phyloP scores from a whole-genome alignment of 2,797 vertebrate genomes.

The Novumbra hubbsi region DNA sequence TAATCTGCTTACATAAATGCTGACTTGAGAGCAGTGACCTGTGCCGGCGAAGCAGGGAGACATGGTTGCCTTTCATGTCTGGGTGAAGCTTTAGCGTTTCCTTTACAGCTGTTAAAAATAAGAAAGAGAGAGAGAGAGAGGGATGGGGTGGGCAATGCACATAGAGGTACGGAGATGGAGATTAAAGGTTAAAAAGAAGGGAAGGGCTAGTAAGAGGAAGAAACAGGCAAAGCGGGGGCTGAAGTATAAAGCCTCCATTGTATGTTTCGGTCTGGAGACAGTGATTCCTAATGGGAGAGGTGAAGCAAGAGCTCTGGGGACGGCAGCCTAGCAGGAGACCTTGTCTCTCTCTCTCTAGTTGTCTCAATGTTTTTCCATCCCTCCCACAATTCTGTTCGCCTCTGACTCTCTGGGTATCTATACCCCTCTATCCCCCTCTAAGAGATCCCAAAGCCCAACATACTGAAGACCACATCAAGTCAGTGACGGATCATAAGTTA shows the following conservation, averaged over 20 bases:
- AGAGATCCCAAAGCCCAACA: not conserved
- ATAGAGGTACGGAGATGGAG: not conserved
- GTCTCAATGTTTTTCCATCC: not conserved
- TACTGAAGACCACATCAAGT: conserved; percentile 40
- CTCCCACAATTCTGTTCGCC: too few relatives aligned
- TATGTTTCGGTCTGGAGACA: conserved; percentile 29
- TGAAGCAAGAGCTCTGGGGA: not conserved
- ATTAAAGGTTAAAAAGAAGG: not conserved
- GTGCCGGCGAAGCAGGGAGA: conserved; percentile 16
- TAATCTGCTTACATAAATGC: not conserved
- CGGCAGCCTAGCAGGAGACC: conserved; percentile 13
- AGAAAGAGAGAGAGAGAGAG: not conserved
- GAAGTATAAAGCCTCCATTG: conserved; percentile 52
- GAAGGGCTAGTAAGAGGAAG: not conserved
- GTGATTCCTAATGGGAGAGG: conserved; percentile 1
- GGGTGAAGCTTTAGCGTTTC: not conserved
- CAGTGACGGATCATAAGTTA: not conserved
- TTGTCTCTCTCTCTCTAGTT: not conserved
- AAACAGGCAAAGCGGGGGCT: not conserved
- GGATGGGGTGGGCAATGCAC: not conserved
- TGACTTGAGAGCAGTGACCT: not conserved
- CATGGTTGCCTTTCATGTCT: conserved; percentile 5
- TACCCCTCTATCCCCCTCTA: not conserved
- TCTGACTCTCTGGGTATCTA: not conserved
- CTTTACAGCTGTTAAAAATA: not conserved